A percentile compares a stretch with the other conserved stretches of the same genome.
phyloP scores from a whole-genome alignment of 2,888 invertebrate genomes.

The Petrolisthes cinctipes region DNA sequence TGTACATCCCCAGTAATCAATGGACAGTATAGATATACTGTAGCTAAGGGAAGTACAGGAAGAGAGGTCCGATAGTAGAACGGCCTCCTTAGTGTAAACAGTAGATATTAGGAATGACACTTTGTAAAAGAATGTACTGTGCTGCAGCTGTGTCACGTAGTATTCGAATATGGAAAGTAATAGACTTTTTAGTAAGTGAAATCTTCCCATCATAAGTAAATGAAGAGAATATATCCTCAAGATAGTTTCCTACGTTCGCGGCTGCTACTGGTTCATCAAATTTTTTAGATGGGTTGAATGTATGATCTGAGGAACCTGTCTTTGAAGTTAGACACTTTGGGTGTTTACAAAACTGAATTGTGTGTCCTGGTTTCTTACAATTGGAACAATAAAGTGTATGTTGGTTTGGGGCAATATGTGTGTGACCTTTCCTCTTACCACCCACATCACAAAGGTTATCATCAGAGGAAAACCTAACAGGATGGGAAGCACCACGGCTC shows the following conservation, averaged over 20 bases:
- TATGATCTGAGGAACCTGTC: neutral
- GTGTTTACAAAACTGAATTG: neutral
- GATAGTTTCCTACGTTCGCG: neutral
- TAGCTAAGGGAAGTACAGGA: neutral
- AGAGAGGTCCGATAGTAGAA: constrained; percentile 5
- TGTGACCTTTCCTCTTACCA: neutral
- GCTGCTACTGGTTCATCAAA: constrained; percentile 3
- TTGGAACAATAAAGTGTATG: neutral
- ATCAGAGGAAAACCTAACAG: neutral
- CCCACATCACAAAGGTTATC: neutral
- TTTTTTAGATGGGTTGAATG: neutral
- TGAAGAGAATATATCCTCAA: neutral
- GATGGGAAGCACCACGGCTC: neutral
- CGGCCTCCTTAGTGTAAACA: neutral
- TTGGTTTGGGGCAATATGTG: neutral
- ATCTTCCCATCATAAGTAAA: neutral
- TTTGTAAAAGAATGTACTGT: neutral
- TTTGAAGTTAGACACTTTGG: constrained; percentile 4
- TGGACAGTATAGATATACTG: neutral
- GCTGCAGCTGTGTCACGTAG: constrained; percentile 15
- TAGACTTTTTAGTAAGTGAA: neutral
- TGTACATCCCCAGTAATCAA: neutral
- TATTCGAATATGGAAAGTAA: neutral
- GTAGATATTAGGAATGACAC: constrained; percentile 1
- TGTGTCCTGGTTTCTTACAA: constrained; percentile 6